Conservation (phyloP, 2,113 vertebrate genomes). For the Budorcas taxicolor region DNA sequence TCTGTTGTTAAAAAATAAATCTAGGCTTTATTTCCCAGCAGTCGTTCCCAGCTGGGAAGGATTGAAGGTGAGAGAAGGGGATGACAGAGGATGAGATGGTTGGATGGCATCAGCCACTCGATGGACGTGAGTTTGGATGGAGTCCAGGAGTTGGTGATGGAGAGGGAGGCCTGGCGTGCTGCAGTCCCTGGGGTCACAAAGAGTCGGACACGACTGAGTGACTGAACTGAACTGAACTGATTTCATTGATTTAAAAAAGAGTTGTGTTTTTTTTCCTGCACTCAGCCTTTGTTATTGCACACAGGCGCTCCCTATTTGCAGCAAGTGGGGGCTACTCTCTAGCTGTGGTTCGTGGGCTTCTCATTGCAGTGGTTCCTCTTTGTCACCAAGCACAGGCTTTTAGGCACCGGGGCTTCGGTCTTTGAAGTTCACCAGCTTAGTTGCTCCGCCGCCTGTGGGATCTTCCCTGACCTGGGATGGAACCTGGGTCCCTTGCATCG, state of each 20-base stretch:
- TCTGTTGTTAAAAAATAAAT: background rate
- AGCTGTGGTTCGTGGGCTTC: accelerated
- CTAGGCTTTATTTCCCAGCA: background rate
- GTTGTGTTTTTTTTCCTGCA: background rate
- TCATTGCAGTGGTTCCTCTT: background rate
- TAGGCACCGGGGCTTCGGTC: accelerated
- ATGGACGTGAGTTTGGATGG: background rate
- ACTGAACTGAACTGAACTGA: background rate
- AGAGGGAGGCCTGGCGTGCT: background rate
- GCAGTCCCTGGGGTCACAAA: background rate
- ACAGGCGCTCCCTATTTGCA: background rate
- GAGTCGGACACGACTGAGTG: accelerated
- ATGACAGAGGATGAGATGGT: background rate
- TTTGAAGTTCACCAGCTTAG: background rate
- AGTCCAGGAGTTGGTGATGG: background rate
- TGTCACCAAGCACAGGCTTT: background rate
- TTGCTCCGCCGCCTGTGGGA: accelerated
- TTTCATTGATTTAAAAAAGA: background rate
- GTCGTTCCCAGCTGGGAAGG: background rate
- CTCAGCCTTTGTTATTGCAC: background rate
- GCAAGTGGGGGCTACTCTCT: background rate
- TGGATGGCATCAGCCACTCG: background rate
- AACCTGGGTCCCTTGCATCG: background rate
- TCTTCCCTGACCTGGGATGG: background rate
- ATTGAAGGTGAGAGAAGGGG: background rate